Evolutionary conservation across 2,888 invertebrate species (phyloP).

Genomic region (Hydroisotoma schaefferi): DNA sequence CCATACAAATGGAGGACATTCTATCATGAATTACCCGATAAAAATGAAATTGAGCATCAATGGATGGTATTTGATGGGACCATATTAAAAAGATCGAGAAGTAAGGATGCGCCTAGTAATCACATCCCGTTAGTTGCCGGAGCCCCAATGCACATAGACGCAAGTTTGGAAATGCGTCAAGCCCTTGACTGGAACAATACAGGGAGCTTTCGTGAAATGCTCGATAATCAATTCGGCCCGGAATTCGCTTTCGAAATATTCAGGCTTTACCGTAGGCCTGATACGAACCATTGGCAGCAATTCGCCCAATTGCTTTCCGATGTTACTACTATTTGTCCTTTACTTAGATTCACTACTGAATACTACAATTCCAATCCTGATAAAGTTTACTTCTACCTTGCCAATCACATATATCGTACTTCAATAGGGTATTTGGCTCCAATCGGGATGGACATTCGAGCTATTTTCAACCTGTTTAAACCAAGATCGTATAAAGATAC

Average conservation of each 20-base stretch:
- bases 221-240: conserved; percentile 34
- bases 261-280: conserved; percentile 36
- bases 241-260: conserved; percentile 29
- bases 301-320: conserved; percentile 71
- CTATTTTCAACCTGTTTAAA: conserved; percentile 73
- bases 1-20: conserved; percentile 68
- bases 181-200: conserved; percentile 40
- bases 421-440: conserved; percentile 54
- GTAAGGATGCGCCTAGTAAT: neutral
- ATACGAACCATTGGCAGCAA: conserved; percentile 53
- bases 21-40: conserved; percentile 59
- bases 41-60: conserved; percentile 65
- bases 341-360: conserved; percentile 59
- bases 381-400: conserved; percentile 69
- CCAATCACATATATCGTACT: conserved; percentile 56
- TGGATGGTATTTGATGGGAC: conserved; percentile 75
- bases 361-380: conserved; percentile 17
- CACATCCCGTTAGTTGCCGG: conserved; percentile 4
- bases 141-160: conserved; percentile 34
- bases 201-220: conserved; percentile 25
- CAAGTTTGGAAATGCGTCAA: conserved; percentile 34
- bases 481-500: conserved; percentile 69
- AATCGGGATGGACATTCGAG: conserved; percentile 68
- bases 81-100: neutral
- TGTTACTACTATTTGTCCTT: conserved; percentile 73